These are phyloP conservation scores for Porphyrio hochstetteri DNA, from an alignment of 2,113 vertebrate genomes.

Conservation along the genomic window DNA sequence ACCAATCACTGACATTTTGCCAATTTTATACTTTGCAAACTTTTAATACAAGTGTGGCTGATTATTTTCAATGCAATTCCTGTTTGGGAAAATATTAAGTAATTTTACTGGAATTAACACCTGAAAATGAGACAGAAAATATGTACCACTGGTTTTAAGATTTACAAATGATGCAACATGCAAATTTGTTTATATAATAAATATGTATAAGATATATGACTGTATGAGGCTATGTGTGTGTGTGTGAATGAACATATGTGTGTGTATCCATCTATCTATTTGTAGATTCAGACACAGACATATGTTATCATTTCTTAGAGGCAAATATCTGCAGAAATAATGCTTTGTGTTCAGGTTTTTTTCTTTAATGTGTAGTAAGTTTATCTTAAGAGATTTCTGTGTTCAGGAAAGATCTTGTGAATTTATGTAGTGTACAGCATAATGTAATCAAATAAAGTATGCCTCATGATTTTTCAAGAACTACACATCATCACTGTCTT, in stretches of 20 bases:
- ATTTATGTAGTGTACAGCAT: constrained; percentile 1
- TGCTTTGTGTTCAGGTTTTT: constrained; percentile 46
- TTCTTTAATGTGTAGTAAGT: constrained; percentile 17
- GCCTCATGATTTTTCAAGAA: constrained; percentile 5
- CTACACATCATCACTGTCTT: background rate
- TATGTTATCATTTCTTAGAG: constrained; percentile 57
- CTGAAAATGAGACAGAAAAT: background rate
- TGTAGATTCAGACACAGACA: constrained; percentile 66
- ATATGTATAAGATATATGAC: constrained; percentile 60
- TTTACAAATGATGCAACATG: constrained; percentile 28
- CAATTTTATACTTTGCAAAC: constrained; percentile 65
- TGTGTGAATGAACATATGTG: constrained; percentile 56
- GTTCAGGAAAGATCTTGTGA: constrained; percentile 2
- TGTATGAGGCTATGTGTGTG: constrained; percentile 45
- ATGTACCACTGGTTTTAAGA: background rate
- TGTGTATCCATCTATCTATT: constrained; percentile 54
- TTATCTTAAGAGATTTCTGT: constrained; percentile 29
- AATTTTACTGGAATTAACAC: background rate
- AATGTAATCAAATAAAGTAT: constrained; percentile 47
- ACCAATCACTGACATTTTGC: constrained; percentile 66
- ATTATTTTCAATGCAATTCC: background rate
- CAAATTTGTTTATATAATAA: constrained; percentile 71
- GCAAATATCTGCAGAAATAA: constrained; percentile 57
- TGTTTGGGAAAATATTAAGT: background rate
- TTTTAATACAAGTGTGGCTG: background rate